Evolutionary conservation across 1,140 invertebrate species (phyloP), one percentile per base, ranked within the genome.

Genomic region (Cotesia glomerata): DNA sequence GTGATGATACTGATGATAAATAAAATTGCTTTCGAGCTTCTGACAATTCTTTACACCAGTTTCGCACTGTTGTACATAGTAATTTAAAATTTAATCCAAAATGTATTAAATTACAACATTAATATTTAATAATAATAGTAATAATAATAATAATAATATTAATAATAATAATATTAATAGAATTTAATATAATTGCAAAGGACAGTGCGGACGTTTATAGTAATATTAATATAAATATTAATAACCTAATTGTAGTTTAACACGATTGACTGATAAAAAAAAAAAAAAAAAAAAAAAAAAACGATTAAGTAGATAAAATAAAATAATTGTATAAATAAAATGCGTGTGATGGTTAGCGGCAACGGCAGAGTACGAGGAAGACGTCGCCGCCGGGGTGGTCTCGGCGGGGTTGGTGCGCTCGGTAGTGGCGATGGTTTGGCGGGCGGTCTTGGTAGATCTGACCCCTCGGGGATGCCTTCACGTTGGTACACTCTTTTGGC

Each of bases 401-500:
- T 84, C 78, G 82, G 84, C 80, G 82, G 83, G 80, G 82, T 88
- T 84, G 81, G 83, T 85, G 80, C 83, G 82, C 80, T 83, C 73
- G 82, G 84, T 80, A 81, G 86, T 86, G 77, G 86, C 85, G 69
- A 85, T 85, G 77, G 83, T 59, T 67, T 39, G 61, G 32, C 63
- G 85, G 82, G 87, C 85, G 75, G 84, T 79, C 78, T 83, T 75
- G 83, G 84, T 64, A 82, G 84, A 71, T 81, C 84, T 75, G 83
- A 83, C 61, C 75, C 71, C 14, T 66, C 86, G 72, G 86, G 86
- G 75, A 90, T 93, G 86, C 92, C 93, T 32, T 93, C 93, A 72
- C 89, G 94, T 79, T 95, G 93, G 95, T 95, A 95, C 89, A 95
- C 94, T 69, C 90, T 96, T 74, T 90, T 96, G 85, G 95, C 95